phyloP scores from a whole-genome alignment of 2,888 invertebrate species.

The Synanthedon tipuliformis region DNA sequence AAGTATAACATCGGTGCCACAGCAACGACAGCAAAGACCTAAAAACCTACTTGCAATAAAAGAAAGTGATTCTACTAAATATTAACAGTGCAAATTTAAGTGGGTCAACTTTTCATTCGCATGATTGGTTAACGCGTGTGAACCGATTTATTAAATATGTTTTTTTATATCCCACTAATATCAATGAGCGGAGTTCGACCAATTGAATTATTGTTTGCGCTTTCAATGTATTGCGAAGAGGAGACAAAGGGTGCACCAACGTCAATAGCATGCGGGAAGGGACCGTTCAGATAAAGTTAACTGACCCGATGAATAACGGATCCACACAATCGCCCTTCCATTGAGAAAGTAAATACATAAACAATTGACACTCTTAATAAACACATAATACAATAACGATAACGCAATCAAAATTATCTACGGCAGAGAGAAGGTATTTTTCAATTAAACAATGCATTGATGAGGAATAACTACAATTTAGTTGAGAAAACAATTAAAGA shows the following conservation, averaged over 20 bases:
- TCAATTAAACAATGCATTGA: no score
- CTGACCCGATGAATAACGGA: constrained; percentile 38
- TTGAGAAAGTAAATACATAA: constrained; percentile 16
- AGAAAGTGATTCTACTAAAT: no score
- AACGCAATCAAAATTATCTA: not conserved
- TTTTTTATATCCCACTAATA: not conserved
- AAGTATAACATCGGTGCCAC: no score
- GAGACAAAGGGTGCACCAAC: constrained; percentile 1
- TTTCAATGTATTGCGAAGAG: not conserved
- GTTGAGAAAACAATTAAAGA: no score
- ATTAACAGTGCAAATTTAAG: no score
- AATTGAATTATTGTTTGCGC: not conserved
- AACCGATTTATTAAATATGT: not conserved
- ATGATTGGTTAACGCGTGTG: not conserved
- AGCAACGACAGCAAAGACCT: no score
- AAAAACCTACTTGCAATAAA: no score
- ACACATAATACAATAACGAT: not conserved
- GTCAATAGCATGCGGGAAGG: constrained; percentile 12
- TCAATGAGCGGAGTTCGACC: not conserved
- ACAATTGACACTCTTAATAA: constrained; percentile 7
- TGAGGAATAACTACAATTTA: no score
- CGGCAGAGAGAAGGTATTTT: no score
- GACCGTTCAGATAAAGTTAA: constrained; percentile 34
- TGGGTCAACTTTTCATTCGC: no score
- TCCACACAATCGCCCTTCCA: constrained; percentile 31